phyloP scores from a whole-genome alignment of 2,797 vertebrate species.

The Bucorvus abyssinicus region DNA sequence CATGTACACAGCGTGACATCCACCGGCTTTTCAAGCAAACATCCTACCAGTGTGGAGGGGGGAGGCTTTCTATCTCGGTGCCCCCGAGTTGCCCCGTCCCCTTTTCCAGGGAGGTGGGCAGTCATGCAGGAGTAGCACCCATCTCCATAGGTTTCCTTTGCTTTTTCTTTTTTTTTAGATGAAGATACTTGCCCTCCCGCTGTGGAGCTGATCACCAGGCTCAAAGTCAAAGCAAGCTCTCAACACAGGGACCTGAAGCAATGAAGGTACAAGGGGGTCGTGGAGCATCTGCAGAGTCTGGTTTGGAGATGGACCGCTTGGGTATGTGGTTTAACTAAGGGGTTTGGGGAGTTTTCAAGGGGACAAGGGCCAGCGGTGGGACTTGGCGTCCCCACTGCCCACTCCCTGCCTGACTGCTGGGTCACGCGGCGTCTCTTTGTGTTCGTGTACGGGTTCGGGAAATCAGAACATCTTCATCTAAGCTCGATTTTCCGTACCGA shows the following conservation, averaged over 20 bases:
- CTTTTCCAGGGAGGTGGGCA: background rate
- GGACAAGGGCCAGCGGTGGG: fast-evolving
- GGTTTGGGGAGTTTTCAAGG: background rate
- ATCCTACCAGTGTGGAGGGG: constrained; percentile 20
- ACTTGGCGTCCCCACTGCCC: fast-evolving
- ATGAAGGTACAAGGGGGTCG: background rate
- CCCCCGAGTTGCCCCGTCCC: background rate
- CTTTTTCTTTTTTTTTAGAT: background rate
- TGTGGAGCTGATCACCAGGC: fast-evolving
- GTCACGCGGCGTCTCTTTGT: fast-evolving
- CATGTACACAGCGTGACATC: constrained; percentile 37
- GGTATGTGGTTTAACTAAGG: background rate
- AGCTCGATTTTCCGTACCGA: background rate
- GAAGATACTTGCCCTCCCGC: background rate
- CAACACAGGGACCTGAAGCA: background rate
- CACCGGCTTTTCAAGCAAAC: background rate
- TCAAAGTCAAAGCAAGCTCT: background rate
- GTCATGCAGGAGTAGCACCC: background rate
- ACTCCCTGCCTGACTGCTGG: background rate
- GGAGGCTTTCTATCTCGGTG: background rate
- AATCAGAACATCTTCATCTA: background rate
- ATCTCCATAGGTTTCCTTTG: background rate
- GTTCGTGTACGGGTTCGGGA: background rate
- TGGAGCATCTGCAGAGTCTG: background rate
- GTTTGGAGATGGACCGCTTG: background rate